Conservation (phyloP, 2,888 invertebrate species). For the Leptinotarsa juncta region DNA sequence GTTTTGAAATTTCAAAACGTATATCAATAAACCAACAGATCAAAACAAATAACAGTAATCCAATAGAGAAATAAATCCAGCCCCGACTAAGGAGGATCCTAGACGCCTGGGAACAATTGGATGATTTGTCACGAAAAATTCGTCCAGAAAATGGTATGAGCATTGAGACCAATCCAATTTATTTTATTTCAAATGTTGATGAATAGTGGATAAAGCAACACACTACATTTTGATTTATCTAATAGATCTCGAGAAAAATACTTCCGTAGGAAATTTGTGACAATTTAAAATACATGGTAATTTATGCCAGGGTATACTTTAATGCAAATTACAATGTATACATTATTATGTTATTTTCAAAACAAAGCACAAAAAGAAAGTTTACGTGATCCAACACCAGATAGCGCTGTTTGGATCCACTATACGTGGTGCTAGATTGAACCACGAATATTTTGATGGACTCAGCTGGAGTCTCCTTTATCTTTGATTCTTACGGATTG, state of each 20-base stretch:
- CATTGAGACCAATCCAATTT: background rate
- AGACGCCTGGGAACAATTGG: background rate
- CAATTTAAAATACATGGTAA: background rate
- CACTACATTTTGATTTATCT: background rate
- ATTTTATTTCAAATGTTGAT: background rate
- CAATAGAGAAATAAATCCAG: background rate
- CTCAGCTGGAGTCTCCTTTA: too few relatives aligned
- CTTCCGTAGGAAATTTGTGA: background rate
- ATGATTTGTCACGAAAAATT: background rate
- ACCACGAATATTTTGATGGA: too few relatives aligned
- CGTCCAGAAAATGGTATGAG: background rate
- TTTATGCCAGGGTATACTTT: background rate
- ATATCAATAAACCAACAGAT: background rate
- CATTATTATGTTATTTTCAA: too few relatives aligned
- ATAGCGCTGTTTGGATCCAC: too few relatives aligned
- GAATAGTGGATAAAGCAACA: background rate
- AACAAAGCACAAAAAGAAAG: too few relatives aligned
- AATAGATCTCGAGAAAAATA: background rate
- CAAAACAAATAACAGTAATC: background rate
- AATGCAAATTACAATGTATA: background rate
- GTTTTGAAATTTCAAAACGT: background rate
- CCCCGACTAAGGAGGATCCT: background rate
- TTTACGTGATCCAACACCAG: too few relatives aligned
- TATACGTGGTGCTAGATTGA: too few relatives aligned
- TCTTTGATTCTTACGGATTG: too few relatives aligned